phyloP scores from a whole-genome alignment of 2,113 vertebrate species.

The Boleophthalmus pectinirostris region DNA sequence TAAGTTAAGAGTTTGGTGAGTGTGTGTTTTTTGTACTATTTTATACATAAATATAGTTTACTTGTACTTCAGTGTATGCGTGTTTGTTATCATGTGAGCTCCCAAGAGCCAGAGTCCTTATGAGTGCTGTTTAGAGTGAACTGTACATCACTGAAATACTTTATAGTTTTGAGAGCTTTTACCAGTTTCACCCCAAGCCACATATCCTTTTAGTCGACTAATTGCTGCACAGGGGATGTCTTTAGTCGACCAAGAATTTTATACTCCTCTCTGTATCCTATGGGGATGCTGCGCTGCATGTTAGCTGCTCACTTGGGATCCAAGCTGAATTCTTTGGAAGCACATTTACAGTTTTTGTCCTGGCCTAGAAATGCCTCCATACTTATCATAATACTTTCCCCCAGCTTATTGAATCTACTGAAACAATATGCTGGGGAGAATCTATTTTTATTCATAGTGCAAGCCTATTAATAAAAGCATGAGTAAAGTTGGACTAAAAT shows the following conservation, averaged over 20 bases:
- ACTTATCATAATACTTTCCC: slow-evolving; percentile 47
- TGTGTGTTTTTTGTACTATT: background rate
- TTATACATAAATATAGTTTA: too few relatives aligned
- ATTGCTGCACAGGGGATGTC: background rate
- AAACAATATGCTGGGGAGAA: slow-evolving; percentile 20
- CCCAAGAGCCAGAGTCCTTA: too few relatives aligned
- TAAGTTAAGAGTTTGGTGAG: background rate
- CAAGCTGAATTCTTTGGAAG: slow-evolving; percentile 43
- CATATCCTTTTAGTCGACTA: background rate
- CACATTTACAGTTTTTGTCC: slow-evolving; percentile 43
- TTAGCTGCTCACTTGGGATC: slow-evolving; percentile 44
- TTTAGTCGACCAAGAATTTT: background rate
- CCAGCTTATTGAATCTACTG: slow-evolving; percentile 47
- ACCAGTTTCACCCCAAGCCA: background rate
- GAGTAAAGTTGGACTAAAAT: slow-evolving; percentile 41
- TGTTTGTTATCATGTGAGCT: too few relatives aligned
- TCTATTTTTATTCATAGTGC: slow-evolving; percentile 59
- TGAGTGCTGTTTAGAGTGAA: too few relatives aligned
- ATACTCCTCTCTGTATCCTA: background rate
- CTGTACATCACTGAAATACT: too few relatives aligned
- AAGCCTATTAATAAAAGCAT: slow-evolving; percentile 53
- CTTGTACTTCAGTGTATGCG: too few relatives aligned
- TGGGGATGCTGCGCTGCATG: background rate
- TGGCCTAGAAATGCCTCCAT: slow-evolving; percentile 65
- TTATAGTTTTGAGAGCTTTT: too few relatives aligned